Conservation (phyloP, 1,140 invertebrate species). For the Carposina sasakii region DNA sequence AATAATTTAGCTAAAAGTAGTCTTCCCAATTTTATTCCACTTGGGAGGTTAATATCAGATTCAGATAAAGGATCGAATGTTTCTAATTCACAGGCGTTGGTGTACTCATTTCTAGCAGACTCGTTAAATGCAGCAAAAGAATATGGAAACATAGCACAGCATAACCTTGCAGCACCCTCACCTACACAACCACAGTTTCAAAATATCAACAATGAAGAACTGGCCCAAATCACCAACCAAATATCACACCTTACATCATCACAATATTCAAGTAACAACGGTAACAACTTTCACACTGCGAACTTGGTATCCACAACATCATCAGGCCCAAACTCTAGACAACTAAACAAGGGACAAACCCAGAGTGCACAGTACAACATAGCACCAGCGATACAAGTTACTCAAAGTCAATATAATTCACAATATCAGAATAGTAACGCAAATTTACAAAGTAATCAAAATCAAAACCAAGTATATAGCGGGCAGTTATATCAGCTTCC, state of each 20-base stretch:
- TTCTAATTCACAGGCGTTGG: slow-evolving; percentile 63
- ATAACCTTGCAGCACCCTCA: slow-evolving; percentile 30
- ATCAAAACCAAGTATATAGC: slow-evolving; percentile 46
- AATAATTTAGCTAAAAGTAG: slow-evolving; percentile 35
- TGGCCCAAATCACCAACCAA: slow-evolving; percentile 42
- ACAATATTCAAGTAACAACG: slow-evolving; percentile 40
- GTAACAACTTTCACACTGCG: slow-evolving; percentile 12
- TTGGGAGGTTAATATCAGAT: slow-evolving; percentile 46
- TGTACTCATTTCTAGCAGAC: slow-evolving; percentile 56
- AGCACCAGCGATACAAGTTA: not conserved
- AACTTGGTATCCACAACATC: not conserved
- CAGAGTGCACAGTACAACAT: slow-evolving; percentile 5
- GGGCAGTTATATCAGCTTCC: slow-evolving; percentile 58
- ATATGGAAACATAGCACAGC: slow-evolving; percentile 46
- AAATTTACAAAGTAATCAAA: slow-evolving; percentile 20
- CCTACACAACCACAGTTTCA: slow-evolving; percentile 28
- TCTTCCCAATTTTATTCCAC: slow-evolving; percentile 35
- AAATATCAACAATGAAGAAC: slow-evolving; percentile 34
- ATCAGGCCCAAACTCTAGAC: too few relatives aligned
- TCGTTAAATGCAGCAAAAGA: slow-evolving; percentile 57
- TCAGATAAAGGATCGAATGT: slow-evolving; percentile 46
- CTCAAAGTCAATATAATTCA: slow-evolving; percentile 7
- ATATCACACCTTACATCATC: slow-evolving; percentile 52
- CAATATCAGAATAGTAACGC: slow-evolving; percentile 14
- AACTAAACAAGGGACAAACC: not conserved